These are phyloP conservation scores for Kobus ellipsiprymnus DNA, from an alignment of 2,113 vertebrate genomes.

Conservation along the genomic window DNA sequence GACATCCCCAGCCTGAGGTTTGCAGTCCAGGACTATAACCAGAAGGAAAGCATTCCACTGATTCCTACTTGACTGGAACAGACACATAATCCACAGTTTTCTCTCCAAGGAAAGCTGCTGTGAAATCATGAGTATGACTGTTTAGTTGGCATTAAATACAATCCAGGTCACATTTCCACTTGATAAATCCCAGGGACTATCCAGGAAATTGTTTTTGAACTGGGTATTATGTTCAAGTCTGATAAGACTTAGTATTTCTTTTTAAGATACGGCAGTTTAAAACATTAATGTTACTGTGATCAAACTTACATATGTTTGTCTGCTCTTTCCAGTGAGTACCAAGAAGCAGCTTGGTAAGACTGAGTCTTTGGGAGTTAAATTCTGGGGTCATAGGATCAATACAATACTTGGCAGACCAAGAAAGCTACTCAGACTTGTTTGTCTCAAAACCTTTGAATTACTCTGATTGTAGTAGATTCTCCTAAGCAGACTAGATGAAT, in stretches of 20 bases:
- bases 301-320: background rate
- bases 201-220: background rate
- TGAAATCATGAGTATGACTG: background rate
- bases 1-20: background rate
- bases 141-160: slow-evolving; percentile 9
- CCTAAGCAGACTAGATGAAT: background rate
- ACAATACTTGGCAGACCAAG: background rate
- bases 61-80: background rate
- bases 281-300: background rate
- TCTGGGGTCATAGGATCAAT: background rate
- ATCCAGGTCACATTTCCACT: background rate
- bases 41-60: background rate
- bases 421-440: background rate
- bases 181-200: slow-evolving; percentile 42
- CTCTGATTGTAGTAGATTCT: background rate
- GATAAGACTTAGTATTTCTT: background rate
- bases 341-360: background rate
- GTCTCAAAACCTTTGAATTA: background rate
- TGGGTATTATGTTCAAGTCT: slow-evolving; percentile 21
- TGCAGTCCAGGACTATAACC: background rate
- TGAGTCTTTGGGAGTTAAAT: background rate
- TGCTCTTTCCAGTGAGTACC: background rate
- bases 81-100: background rate
- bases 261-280: background rate
- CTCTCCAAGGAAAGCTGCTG: background rate